Evolutionary conservation across 2,888 invertebrate species (phyloP), one percentile per base, ranked within the genome.

Genomic region (Alentia gelatinosa): DNA sequence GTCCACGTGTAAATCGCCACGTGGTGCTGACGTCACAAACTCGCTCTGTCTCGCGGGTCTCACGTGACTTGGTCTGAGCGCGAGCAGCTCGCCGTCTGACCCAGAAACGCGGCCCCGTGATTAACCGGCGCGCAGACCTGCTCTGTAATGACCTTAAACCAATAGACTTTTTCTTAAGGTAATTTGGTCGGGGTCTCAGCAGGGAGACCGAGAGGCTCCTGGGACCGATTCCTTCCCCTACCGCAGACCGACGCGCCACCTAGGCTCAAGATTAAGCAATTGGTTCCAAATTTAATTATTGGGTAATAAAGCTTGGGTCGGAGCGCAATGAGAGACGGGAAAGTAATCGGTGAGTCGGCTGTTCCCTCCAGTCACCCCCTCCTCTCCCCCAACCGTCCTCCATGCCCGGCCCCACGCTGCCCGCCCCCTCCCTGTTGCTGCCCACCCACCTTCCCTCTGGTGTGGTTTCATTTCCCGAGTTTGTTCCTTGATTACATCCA

Each of bases 251-350:
- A 35, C 75, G 30, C 75, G 75, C 35, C 75, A 75, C 75, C 75
- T 30, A 30, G 5, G 35, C 75, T n/a, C 35, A 75, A 75, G 75
- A 75, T 75, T 75, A 75, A 75, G 33, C 75, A 75, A 75, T 75
- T 75, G 75, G 75, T 7, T 35, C 75, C 75, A 75, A 75, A 75
- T 75, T 75, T 75, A 75, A 75, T 75, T 75, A 75, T 35, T 7
- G 75, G 9, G 12, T 75, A 75, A 75, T 75, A 75, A 75, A 33
- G 75, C 35, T 9, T 5, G 68, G 47, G 47, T 47, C 63, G 15
- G 5, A 5, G 63, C n/a, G 63, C 63, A 5, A 63, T 9, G 63
- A n/a, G 47, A n/a, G 63, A 63, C 63, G 12, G 63, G 63, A n/a
- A 63, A n/a, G 15, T 63, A 63, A 63, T 63, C 63, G 63, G n/a